A percentile compares a stretch with the other conserved stretches of the same genome.
phyloP scores from a whole-genome alignment of 2,888 invertebrate species.

The Aricia artaxerxes region DNA sequence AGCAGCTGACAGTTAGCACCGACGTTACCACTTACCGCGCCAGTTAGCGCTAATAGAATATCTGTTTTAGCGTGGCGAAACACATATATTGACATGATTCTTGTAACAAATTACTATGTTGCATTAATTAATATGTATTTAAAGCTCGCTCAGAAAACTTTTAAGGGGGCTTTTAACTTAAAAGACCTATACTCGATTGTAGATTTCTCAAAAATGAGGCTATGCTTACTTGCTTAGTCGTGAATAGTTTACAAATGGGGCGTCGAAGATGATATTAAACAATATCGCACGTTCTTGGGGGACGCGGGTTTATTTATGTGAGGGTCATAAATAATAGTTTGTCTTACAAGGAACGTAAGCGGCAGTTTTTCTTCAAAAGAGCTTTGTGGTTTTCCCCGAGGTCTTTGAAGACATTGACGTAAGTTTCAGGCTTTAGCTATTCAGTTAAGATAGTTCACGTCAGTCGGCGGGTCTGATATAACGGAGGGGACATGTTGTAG shows the following conservation, averaged over 20 bases:
- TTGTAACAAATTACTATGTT: neutral
- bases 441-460: neutral
- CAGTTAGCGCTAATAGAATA: neutral
- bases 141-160: neutral
- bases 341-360: neutral
- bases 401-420: neutral
- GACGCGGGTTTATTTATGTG: slow-evolving; percentile 7
- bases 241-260: neutral
- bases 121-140: neutral
- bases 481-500: neutral
- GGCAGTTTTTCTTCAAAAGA: neutral
- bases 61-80: neutral
- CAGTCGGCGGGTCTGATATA: neutral
- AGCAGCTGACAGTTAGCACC: neutral
- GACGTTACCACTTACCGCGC: neutral
- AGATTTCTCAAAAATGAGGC: neutral
- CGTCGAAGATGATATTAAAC: neutral
- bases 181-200: neutral
- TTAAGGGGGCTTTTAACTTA: neutral
- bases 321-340: slow-evolving; percentile 5
- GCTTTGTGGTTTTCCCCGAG: neutral
- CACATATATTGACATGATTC: neutral
- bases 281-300: neutral
- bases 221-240: neutral
- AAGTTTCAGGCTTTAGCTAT: neutral